phyloP scores from a whole-genome alignment of 1,140 invertebrate species.

The Sminthurides bifidus region DNA sequence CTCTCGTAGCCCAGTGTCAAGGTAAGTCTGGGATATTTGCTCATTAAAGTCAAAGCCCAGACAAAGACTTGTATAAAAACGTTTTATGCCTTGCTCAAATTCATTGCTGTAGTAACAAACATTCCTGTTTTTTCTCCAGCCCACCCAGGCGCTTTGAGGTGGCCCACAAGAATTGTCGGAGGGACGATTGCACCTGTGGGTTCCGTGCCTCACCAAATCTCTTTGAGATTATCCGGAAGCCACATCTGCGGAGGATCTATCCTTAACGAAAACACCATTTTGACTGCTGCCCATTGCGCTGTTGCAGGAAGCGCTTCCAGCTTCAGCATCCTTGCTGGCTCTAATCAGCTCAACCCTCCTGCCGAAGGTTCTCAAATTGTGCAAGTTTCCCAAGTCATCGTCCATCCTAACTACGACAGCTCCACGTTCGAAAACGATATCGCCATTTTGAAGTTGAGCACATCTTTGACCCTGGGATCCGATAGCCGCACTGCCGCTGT shows the following conservation, averaged over 20 bases:
- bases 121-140: no score
- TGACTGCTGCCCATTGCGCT: slow-evolving; percentile 39
- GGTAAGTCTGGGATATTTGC: no score
- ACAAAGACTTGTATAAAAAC: no score
- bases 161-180: slow-evolving; percentile 27
- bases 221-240: neutral
- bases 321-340: slow-evolving; percentile 30
- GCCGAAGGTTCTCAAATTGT: slow-evolving; percentile 26
- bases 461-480: neutral
- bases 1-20: no score
- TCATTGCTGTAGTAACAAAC: no score
- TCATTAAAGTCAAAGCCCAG: no score
- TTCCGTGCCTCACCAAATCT: neutral
- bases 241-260: slow-evolving; percentile 51
- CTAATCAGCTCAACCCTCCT: slow-evolving; percentile 13
- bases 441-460: slow-evolving; percentile 16
- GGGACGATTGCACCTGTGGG: slow-evolving; percentile 34
- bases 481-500: neutral
- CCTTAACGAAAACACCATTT: slow-evolving; percentile 37
- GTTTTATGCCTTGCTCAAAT: no score
- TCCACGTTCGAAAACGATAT: slow-evolving; percentile 30
- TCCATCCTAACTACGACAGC: slow-evolving; percentile 27
- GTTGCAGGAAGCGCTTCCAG: neutral
- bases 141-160: no score
- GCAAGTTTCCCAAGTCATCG: slow-evolving; percentile 20